These are phyloP conservation scores for Catagonus wagneri DNA, from an alignment of 2,113 vertebrate genomes.

Conservation along the genomic window DNA sequence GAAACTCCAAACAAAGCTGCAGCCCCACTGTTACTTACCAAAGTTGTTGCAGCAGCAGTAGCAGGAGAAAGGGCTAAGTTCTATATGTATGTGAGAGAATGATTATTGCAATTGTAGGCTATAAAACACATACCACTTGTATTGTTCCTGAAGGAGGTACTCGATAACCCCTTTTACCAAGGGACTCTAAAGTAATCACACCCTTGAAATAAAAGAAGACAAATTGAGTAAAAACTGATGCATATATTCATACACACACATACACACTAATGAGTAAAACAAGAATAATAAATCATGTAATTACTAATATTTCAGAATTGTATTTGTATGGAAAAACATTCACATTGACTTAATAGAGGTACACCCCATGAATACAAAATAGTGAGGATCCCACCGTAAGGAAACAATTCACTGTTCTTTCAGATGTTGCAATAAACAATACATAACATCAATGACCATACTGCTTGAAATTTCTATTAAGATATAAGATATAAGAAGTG, in stretches of 20 bases:
- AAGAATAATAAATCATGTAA: constrained; percentile 13
- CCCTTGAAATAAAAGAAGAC: constrained; percentile 89
- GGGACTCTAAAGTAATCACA: constrained; percentile 98
- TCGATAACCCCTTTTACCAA: constrained; percentile 99
- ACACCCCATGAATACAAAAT: not conserved
- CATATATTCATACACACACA: not conserved
- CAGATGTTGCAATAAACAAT: not conserved
- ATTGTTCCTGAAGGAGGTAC: constrained; percentile 99
- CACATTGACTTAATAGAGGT: constrained; percentile 22
- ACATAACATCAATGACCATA: not conserved
- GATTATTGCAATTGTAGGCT: constrained; percentile 82
- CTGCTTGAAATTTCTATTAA: constrained; percentile 5
- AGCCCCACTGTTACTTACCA: constrained; percentile 82
- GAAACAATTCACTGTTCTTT: constrained; percentile 31
- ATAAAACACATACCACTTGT: constrained; percentile 96
- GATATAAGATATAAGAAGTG: not conserved
- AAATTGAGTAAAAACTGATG: constrained; percentile 71
- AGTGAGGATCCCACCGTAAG: not conserved
- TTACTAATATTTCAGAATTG: constrained; percentile 35
- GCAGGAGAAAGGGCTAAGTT: constrained; percentile 83
- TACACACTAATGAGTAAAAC: constrained; percentile 45
- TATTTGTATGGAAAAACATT: constrained; percentile 55
- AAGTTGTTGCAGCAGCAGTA: constrained; percentile 80
- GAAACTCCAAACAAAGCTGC: constrained; percentile 78
- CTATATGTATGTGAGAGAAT: constrained; percentile 81